These are phyloP conservation scores for Scalopus aquaticus DNA, from an alignment of 2,113 vertebrate species.

Conservation along the genomic window DNA sequence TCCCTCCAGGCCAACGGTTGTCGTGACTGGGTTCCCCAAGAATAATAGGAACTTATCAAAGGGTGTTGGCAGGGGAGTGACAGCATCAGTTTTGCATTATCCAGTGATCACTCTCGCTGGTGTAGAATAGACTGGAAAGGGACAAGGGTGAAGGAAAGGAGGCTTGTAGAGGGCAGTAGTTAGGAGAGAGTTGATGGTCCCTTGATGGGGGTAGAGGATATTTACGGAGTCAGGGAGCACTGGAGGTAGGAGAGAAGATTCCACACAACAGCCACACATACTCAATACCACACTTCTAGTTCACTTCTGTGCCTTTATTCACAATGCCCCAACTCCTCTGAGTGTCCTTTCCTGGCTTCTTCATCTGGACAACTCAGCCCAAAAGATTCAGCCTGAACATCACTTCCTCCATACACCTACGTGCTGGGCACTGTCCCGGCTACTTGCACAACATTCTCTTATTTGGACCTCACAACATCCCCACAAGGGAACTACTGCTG, in stretches of 20 bases:
- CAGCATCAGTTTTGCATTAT: not conserved
- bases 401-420: not conserved
- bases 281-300: too few relatives aligned
- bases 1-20: not conserved
- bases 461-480: not conserved
- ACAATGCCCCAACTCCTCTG: not conserved
- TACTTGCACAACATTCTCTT: not conserved
- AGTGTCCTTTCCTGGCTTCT: not conserved
- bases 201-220: too few relatives aligned
- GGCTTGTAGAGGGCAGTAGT: not conserved
- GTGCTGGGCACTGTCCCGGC: rapidly evolving
- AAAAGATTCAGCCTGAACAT: not conserved
- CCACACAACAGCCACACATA: not conserved
- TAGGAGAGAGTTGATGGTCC: not conserved
- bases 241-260: not conserved
- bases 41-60: not conserved
- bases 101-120: not conserved
- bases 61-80: not conserved
- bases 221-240: not conserved
- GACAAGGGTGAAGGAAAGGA: not conserved
- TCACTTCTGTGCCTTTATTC: not conserved
- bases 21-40: not conserved
- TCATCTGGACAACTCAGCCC: not conserved
- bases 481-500: not conserved
- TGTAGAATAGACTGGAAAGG: not conserved